phyloP scores from a whole-genome alignment of 2,888 invertebrate genomes.

The Pimpla rufipes region DNA sequence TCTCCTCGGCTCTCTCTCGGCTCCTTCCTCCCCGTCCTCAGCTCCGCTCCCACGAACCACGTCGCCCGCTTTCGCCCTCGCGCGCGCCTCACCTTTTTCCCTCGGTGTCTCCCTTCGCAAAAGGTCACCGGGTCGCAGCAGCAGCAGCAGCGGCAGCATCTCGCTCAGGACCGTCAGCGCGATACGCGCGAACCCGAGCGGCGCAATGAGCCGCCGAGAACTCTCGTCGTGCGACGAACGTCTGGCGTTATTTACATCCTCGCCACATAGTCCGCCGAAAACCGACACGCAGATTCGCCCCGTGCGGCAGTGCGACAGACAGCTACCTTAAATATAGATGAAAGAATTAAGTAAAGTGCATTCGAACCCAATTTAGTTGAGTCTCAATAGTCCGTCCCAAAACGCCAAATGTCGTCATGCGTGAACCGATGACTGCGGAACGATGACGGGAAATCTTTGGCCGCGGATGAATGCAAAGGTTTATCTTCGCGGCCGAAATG shows the following conservation, averaged over 20 bases:
- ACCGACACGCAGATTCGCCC: too few relatives aligned
- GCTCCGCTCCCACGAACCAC: background rate
- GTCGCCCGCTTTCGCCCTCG: background rate
- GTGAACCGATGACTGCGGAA: background rate
- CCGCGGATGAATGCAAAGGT: constrained; percentile 1
- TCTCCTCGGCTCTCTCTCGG: background rate
- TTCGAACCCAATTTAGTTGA: too few relatives aligned
- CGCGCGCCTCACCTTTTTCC: constrained; percentile 22
- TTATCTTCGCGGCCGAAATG: constrained; percentile 42
- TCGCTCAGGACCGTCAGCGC: constrained; percentile 8
- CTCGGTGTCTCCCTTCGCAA: constrained; percentile 16
- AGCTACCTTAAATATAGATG: too few relatives aligned
- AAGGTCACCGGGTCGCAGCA: constrained; percentile 63
- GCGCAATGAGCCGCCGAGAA: background rate
- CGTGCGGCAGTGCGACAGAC: too few relatives aligned
- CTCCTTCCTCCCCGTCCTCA: background rate
- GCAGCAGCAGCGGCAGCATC: too few relatives aligned
- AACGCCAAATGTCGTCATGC: too few relatives aligned
- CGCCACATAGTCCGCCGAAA: constrained; percentile 36
- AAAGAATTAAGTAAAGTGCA: too few relatives aligned
- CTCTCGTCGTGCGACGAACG: constrained; percentile 5
- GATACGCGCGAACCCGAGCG: background rate
- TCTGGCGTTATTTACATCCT: constrained; percentile 23
- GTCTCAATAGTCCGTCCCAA: too few relatives aligned
- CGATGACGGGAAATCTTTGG: background rate